These are phyloP conservation scores for Myrmophylax atrothorax DNA, from an alignment of 2,113 vertebrate genomes.

Conservation along the genomic window DNA sequence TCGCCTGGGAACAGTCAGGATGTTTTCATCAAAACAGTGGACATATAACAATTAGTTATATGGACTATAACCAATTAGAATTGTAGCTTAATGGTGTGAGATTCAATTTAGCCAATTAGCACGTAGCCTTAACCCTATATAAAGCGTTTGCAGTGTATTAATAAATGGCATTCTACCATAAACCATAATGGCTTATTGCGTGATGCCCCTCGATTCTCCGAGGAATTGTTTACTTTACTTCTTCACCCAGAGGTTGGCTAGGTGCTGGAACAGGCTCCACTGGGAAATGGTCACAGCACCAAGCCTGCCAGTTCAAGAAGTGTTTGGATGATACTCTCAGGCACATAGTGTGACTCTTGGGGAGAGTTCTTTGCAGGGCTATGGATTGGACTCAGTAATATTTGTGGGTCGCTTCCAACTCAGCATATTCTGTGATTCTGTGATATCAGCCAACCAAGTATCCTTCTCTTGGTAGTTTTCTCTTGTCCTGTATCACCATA, in stretches of 20 bases:
- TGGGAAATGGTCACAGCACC: not conserved
- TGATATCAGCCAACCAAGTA: not conserved
- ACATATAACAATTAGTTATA: too few species aligned
- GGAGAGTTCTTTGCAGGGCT: not conserved
- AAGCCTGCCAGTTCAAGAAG: not conserved
- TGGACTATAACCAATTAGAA: too few species aligned
- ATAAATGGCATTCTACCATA: too few species aligned
- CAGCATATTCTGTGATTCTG: not conserved
- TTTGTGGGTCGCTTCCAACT: not conserved
- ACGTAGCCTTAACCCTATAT: too few species aligned
- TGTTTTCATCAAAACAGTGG: too few species aligned
- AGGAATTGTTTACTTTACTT: not conserved
- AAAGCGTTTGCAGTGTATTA: too few species aligned
- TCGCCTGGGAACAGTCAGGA: too few species aligned
- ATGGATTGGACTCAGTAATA: not conserved
- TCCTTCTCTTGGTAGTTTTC: not conserved
- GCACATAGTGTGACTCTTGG: not conserved
- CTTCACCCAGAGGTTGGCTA: not conserved
- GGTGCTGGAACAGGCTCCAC: too few species aligned
- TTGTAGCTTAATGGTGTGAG: too few species aligned
- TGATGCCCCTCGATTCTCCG: too few species aligned
- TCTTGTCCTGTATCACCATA: accelerated
- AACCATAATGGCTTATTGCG: too few species aligned
- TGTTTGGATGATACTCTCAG: not conserved
- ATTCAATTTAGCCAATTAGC: too few species aligned